These are phyloP conservation scores for Vombatus ursinus DNA, from an alignment of 2,113 vertebrate species.

Conservation along the genomic window DNA sequence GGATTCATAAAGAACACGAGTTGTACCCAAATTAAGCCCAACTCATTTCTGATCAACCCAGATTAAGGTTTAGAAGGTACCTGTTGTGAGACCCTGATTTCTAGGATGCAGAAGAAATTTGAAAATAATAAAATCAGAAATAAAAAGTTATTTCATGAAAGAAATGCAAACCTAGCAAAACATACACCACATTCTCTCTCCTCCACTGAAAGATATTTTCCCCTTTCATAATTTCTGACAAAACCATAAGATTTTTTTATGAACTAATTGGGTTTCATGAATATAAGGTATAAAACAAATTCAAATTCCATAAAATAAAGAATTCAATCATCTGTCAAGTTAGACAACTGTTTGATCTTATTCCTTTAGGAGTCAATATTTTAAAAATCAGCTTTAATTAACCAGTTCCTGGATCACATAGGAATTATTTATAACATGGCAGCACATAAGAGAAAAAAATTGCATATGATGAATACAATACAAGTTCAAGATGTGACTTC, in stretches of 20 bases:
- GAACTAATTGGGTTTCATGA: constrained; percentile 32
- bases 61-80: neutral
- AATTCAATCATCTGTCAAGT: constrained; percentile 37
- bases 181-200: neutral
- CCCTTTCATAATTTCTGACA: neutral
- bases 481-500: constrained; percentile 41
- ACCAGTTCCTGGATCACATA: constrained; percentile 56
- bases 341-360: constrained; percentile 45
- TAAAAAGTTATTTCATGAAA: neutral
- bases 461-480: constrained; percentile 27
- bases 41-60: neutral
- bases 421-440: constrained; percentile 45
- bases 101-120: constrained; percentile 37
- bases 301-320: constrained; percentile 52
- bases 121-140: constrained; percentile 5
- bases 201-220: neutral
- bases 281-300: constrained; percentile 43
- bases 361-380: constrained; percentile 43
- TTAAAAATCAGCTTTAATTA: constrained; percentile 51
- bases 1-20: neutral
- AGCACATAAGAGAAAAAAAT: constrained; percentile 41
- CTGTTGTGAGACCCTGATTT: neutral
- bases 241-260: constrained; percentile 36
- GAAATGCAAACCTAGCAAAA: constrained; percentile 9
- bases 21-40: neutral